phyloP scores from a whole-genome alignment of 2,888 invertebrate genomes.

The Drosophila leonis region DNA sequence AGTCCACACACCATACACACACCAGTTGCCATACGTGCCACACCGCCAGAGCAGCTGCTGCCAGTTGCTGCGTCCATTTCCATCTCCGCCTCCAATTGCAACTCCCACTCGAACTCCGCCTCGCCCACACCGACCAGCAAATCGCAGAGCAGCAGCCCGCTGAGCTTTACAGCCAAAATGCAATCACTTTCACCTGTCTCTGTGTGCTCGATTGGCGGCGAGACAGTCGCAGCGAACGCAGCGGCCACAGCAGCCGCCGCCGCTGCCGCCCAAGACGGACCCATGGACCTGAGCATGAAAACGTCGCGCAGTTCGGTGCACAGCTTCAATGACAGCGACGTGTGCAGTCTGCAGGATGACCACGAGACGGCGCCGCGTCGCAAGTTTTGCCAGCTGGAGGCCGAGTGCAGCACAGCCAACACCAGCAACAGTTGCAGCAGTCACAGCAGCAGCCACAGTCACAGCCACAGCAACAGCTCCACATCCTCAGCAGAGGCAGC shows the following conservation, averaged over 20 bases:
- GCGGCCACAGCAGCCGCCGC: constrained; percentile 10
- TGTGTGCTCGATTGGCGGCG: constrained; percentile 77
- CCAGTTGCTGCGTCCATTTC: constrained; percentile 15
- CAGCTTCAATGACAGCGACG: constrained; percentile 79
- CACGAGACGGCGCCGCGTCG: constrained; percentile 69
- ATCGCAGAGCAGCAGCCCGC: constrained; percentile 57
- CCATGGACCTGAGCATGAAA: constrained; percentile 93
- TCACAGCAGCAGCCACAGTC: constrained; percentile 18
- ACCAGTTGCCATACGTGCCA: constrained; percentile 75
- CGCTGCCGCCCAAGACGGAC: constrained; percentile 88
- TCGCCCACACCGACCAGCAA: constrained; percentile 67
- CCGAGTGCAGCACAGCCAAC: constrained; percentile 52
- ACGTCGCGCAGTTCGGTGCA: constrained; percentile 85
- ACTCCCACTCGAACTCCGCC: constrained; percentile 23
- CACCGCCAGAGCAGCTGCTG: constrained; percentile 51
- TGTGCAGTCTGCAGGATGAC: constrained; percentile 69
- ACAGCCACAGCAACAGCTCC: constrained; percentile 29
- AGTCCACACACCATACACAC: constrained; percentile 55
- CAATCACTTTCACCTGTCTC: constrained; percentile 84
- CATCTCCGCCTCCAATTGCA: constrained; percentile 24
- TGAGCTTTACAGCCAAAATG: constrained; percentile 79
- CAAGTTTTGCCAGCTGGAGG: constrained; percentile 81
- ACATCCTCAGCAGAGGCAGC: constrained; percentile 43
- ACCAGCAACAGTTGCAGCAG: constrained; percentile 30
- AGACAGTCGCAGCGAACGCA: constrained; percentile 49